Percentiles rank a stretch among this genome's conserved stretches.
These are phyloP conservation scores for Zelostemma sp. DNA, from an alignment of 1,140 invertebrate genomes.

Conservation along the genomic window DNA sequence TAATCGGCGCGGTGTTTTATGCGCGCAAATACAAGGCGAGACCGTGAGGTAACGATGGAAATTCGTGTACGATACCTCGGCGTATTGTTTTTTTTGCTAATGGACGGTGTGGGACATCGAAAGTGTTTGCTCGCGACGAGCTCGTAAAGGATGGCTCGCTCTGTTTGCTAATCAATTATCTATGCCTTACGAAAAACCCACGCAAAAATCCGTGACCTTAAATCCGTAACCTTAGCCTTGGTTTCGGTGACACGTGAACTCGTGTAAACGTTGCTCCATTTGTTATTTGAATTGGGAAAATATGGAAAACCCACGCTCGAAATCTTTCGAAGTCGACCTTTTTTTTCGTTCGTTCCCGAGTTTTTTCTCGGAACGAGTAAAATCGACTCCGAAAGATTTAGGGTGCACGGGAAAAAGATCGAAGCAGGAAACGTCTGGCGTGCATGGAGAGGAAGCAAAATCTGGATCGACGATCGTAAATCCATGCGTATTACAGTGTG, in stretches of 20 bases:
- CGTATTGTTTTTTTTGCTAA: too few species aligned
- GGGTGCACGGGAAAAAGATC: slow-evolving; percentile 10
- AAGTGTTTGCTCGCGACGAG: too few species aligned
- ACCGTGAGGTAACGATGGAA: too few species aligned
- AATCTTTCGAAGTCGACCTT: too few species aligned
- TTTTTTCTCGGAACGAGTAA: not conserved
- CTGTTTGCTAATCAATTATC: slow-evolving; percentile 5
- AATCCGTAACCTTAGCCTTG: slow-evolving; percentile 9
- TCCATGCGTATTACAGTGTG: slow-evolving; percentile 8
- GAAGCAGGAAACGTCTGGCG: slow-evolving; percentile 10
- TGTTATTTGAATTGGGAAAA: too few species aligned
- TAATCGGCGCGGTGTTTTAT: too few species aligned
- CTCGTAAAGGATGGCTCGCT: not conserved
- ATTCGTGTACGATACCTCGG: too few species aligned
- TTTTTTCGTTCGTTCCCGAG: too few species aligned
- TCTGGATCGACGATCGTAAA: not conserved
- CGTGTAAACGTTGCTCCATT: not conserved
- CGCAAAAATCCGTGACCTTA: too few species aligned
- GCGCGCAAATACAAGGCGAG: too few species aligned
- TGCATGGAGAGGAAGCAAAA: not conserved
- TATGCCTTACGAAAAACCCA: not conserved
- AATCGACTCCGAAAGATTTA: slow-evolving; percentile 8
- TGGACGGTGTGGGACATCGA: too few species aligned
- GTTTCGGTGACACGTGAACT: slow-evolving; percentile 5
- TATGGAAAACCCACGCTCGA: too few species aligned